Percentiles rank a stretch among this genome's conserved stretches.
Conservation (phyloP, 2,888 invertebrate genomes). For the Hirtodrosophila cameraria region DNA sequence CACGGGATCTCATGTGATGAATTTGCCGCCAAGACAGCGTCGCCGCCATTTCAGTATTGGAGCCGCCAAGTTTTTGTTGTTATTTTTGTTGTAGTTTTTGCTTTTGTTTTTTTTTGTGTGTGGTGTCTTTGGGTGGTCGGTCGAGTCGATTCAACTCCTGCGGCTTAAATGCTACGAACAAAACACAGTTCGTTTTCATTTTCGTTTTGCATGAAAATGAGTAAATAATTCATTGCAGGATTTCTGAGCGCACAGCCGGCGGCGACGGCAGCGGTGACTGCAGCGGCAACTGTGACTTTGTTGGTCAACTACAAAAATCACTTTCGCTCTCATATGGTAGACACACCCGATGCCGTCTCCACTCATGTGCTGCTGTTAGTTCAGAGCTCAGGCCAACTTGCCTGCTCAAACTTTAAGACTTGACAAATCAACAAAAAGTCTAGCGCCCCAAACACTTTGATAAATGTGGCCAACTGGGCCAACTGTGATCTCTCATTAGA, state of each 20-base stretch:
- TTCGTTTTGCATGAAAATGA: slow-evolving; percentile 64
- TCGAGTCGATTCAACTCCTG: slow-evolving; percentile 61
- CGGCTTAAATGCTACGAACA: slow-evolving; percentile 71
- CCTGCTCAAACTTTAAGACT: slow-evolving; percentile 48
- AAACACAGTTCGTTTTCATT: slow-evolving; percentile 64
- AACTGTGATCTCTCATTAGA: slow-evolving; percentile 42
- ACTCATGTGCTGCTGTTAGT: slow-evolving; percentile 27
- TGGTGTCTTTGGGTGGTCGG: slow-evolving; percentile 64
- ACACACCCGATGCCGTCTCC: slow-evolving; percentile 45
- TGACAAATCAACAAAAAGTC: slow-evolving; percentile 55
- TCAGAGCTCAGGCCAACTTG: slow-evolving; percentile 65
- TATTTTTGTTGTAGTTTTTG: slow-evolving; percentile 16
- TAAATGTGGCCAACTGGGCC: slow-evolving; percentile 39
- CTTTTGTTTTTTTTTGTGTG: slow-evolving; percentile 9
- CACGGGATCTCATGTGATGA: slow-evolving; percentile 75
- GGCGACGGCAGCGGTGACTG: slow-evolving; percentile 9
- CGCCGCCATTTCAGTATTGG: slow-evolving; percentile 22
- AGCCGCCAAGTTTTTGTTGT: slow-evolving; percentile 9
- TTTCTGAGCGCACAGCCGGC: slow-evolving; percentile 45
- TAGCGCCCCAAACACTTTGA: slow-evolving; percentile 20
- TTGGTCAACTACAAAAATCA: slow-evolving; percentile 55
- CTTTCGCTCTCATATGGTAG: slow-evolving; percentile 63
- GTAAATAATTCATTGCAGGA: slow-evolving; percentile 80
- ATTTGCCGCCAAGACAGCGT: slow-evolving; percentile 75
- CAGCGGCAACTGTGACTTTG: slow-evolving; percentile 14